These are phyloP conservation scores for Strigops habroptila DNA, from an alignment of 2,113 vertebrate genomes.

Conservation along the genomic window DNA sequence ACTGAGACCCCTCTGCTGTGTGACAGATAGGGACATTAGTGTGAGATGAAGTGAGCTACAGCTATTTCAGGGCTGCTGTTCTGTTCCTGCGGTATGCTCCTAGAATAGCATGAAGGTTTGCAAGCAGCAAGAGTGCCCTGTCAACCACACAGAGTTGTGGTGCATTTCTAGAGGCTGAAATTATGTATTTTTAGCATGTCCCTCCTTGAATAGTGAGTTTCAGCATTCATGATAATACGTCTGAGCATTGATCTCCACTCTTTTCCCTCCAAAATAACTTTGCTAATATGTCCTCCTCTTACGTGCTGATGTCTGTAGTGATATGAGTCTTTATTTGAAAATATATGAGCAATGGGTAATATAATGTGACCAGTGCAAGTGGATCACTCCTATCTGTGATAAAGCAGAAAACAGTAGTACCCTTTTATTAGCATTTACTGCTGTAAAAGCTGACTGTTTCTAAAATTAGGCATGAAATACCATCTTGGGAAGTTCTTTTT, in stretches of 20 bases:
- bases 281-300: not conserved
- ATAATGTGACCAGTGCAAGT: not conserved
- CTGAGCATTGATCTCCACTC: not conserved
- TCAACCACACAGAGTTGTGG: not conserved
- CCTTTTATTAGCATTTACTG: constrained; percentile 48
- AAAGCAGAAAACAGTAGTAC: not conserved
- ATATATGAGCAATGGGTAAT: not conserved
- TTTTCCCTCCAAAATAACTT: not conserved
- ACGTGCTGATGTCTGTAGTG: not conserved
- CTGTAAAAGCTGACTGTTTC: constrained; percentile 45
- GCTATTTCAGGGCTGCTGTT: not conserved
- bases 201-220: not conserved
- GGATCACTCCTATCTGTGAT: constrained; percentile 20
- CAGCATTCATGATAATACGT: not conserved
- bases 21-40: not conserved
- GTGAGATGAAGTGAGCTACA: not conserved
- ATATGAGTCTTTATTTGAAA: not conserved
- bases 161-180: not conserved
- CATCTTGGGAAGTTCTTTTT: constrained; percentile 10
- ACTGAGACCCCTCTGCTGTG: not conserved
- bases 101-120: not conserved
- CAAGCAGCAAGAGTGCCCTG: not conserved
- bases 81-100: not conserved
- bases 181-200: not conserved
- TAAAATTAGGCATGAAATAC: constrained; percentile 64